Percentiles rank a stretch among this genome's conserved stretches.
Conservation (phyloP, 2,888 invertebrate genomes). For the Drosophila nigricruria region DNA sequence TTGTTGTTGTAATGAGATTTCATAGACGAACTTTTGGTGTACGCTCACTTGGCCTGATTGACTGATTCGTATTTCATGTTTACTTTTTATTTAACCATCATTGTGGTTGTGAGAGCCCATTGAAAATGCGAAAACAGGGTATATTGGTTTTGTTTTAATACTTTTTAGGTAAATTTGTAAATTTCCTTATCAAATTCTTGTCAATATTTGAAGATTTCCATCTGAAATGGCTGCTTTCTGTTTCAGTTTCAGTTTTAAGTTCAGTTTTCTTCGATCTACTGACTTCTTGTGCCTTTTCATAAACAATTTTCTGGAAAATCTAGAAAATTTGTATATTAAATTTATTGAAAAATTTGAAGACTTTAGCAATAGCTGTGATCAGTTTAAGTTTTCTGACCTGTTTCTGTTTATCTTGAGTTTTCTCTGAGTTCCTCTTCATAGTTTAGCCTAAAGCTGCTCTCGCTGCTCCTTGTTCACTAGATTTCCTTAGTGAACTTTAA, state of each 20-base stretch:
- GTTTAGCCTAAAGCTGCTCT: neutral
- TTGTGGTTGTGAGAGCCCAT: neutral
- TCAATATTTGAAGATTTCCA: no score
- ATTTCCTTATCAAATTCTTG: neutral
- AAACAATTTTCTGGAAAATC: no score
- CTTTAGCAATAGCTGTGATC: neutral
- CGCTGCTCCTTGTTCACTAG: neutral
- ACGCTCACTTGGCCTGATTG: neutral
- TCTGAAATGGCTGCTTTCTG: no score
- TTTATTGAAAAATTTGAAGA: no score
- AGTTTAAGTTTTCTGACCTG: neutral
- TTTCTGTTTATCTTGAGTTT: neutral
- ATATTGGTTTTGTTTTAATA: neutral
- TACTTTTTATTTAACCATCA: neutral
- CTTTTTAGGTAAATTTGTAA: neutral
- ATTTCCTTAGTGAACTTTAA: neutral
- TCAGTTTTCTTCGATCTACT: no score
- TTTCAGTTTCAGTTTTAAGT: no score
- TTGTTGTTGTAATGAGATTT: neutral
- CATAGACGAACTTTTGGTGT: neutral
- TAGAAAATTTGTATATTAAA: no score
- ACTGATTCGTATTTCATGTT: neutral
- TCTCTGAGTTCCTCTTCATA: neutral
- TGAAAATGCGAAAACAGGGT: neutral
- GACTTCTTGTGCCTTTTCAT: no score